These are phyloP conservation scores for Rhinogobio ventralis DNA, from an alignment of 2,797 vertebrate species.

Conservation along the genomic window DNA sequence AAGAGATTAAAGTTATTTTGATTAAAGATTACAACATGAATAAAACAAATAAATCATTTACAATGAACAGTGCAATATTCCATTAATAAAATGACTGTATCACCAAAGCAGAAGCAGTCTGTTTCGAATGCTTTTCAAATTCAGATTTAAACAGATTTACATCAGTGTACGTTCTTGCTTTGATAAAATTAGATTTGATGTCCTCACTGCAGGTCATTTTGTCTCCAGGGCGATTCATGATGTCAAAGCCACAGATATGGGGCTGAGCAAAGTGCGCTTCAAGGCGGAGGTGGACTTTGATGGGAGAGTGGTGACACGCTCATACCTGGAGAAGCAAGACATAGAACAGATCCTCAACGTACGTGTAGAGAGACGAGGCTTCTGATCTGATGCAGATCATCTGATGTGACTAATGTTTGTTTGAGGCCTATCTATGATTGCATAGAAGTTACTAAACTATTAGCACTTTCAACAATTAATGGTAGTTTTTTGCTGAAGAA, in stretches of 20 bases:
- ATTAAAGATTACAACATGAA: background rate
- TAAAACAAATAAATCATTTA: background rate
- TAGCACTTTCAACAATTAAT: background rate
- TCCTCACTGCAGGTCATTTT: slow-evolving; percentile 34
- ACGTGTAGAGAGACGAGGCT: slow-evolving; percentile 65
- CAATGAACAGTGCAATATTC: background rate
- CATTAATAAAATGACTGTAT: background rate
- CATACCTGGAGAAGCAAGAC: slow-evolving; percentile 98
- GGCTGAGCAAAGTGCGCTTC: slow-evolving; percentile 97
- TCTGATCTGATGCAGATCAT: background rate
- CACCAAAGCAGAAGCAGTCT: background rate
- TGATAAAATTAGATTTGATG: slow-evolving; percentile 28
- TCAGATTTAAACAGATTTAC: background rate
- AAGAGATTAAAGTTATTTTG: background rate
- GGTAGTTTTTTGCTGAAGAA: background rate
- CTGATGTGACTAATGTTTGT: background rate
- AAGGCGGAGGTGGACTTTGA: slow-evolving; percentile 99
- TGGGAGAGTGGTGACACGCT: slow-evolving; percentile 94
- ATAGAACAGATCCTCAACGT: slow-evolving; percentile 94
- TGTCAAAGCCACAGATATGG: slow-evolving; percentile 97
- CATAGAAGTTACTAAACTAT: background rate
- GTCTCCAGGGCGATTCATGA: slow-evolving; percentile 94
- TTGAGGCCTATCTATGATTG: background rate
- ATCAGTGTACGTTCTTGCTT: background rate
- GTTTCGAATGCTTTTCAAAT: slow-evolving; percentile 6